These are phyloP conservation scores for Campaea margaritaria DNA, from an alignment of 2,888 invertebrate species.

Conservation along the genomic window DNA sequence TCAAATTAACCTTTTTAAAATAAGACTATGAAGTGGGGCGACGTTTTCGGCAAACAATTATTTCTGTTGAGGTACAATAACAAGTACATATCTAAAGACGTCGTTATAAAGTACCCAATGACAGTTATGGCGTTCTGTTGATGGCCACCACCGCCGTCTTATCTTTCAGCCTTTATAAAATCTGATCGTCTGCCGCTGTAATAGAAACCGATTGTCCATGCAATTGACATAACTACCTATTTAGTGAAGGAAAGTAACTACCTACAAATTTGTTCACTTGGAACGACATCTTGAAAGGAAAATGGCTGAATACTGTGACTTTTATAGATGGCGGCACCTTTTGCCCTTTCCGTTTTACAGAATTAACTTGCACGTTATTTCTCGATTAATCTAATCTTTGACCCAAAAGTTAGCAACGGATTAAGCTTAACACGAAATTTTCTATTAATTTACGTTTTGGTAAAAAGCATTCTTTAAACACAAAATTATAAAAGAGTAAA, in stretches of 20 bases:
- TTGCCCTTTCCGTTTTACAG: constrained; percentile 26
- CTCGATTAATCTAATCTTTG: constrained; percentile 28
- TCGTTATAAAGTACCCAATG: constrained; percentile 37
- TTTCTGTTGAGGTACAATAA: constrained; percentile 27
- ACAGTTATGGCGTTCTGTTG: constrained; percentile 34
- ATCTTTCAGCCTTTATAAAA: constrained; percentile 53
- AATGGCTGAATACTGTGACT: constrained; percentile 20
- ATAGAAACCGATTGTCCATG: constrained; percentile 45
- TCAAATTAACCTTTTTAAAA: constrained; percentile 47
- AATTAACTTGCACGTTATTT: constrained; percentile 32
- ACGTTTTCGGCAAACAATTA: constrained; percentile 50
- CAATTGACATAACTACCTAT: constrained; percentile 38
- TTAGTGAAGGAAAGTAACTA: constrained; percentile 29
- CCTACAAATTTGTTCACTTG: constrained; percentile 1
- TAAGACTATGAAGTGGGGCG: constrained; percentile 42
- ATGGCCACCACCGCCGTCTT: constrained; percentile 49
- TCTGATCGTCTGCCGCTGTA: constrained; percentile 45
- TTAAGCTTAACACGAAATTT: constrained; percentile 13
- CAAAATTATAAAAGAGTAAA: too few relatives aligned
- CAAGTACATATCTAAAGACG: constrained; percentile 22
- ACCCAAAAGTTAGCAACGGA: constrained; percentile 21
- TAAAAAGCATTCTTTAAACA: too few relatives aligned
- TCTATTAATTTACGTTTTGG: too few relatives aligned
- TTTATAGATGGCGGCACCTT: constrained; percentile 28
- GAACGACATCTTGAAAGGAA: neutral